A percentile compares a stretch with the other conserved stretches of the same genome.
Evolutionary conservation across 2,888 invertebrate species (phyloP).

Genomic region (Coecobrya sp.): DNA sequence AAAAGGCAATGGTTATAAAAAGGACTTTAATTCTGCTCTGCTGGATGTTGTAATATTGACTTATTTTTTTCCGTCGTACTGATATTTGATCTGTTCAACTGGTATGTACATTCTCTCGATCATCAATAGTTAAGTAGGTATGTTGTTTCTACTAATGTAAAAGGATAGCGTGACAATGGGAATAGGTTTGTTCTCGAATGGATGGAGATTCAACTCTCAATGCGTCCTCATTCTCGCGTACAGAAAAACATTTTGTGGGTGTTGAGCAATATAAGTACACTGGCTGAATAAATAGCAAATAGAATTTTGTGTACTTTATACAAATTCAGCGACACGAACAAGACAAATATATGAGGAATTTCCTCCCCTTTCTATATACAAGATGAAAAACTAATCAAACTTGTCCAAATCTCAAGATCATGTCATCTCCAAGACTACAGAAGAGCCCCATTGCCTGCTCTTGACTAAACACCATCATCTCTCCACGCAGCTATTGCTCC

Average conservation of each 20-base stretch:
- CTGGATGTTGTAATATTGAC: background rate
- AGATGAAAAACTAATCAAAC: conserved; percentile 73
- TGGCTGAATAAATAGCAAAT: conserved; percentile 1
- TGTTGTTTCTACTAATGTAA: background rate
- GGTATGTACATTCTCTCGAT: background rate
- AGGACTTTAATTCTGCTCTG: no score
- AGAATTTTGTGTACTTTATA: background rate
- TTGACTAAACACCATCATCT: conserved; percentile 27
- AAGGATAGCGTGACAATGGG: background rate
- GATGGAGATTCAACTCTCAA: background rate
- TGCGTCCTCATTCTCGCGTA: background rate
- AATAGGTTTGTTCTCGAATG: background rate
- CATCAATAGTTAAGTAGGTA: background rate
- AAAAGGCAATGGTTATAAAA: no score
- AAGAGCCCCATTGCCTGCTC: conserved; percentile 39
- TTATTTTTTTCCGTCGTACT: background rate
- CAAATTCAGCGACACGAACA: conserved; percentile 14
- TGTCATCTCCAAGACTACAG: conserved; percentile 85
- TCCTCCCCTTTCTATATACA: background rate
- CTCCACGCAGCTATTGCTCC: background rate
- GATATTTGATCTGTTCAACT: background rate
- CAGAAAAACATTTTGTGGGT: background rate
- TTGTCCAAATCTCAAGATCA: conserved; percentile 80
- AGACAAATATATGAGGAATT: conserved; percentile 26
- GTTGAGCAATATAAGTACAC: background rate